These are phyloP conservation scores for Temnothorax curvispinosus DNA, from an alignment of 1,140 invertebrate genomes.

Conservation along the genomic window DNA sequence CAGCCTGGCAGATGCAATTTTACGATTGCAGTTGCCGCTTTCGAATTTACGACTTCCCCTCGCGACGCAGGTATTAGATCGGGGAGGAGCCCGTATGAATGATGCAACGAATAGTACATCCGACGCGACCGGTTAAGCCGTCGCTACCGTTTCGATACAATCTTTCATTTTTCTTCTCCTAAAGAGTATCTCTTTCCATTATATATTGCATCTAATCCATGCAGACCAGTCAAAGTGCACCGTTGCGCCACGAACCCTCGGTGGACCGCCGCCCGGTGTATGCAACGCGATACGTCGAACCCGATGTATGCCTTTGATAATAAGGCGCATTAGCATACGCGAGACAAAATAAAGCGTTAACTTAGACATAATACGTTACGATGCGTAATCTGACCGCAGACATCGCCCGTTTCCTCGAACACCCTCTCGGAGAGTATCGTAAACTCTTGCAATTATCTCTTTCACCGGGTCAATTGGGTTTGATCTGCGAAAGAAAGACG, in stretches of 20 bases:
- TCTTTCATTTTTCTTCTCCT: conserved; percentile 8
- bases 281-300: not conserved
- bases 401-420: conserved; percentile 35
- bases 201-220: not conserved
- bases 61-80: not conserved
- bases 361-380: not conserved
- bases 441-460: conserved; percentile 42
- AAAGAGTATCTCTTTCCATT: not conserved
- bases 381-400: conserved; percentile 30
- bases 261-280: not conserved
- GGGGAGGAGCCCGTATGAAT: conserved; percentile 9
- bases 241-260: not conserved
- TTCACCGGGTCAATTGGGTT: conserved; percentile 51
- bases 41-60: conserved; percentile 70
- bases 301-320: not conserved
- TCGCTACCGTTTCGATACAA: conserved; percentile 27
- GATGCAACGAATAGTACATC: conserved; percentile 10
- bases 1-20: conserved; percentile 54
- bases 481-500: conserved; percentile 34
- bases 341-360: conserved; percentile 33
- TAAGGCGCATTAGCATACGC: not conserved
- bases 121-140: not conserved
- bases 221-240: not conserved
- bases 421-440: conserved; percentile 6
- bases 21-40: conserved; percentile 55